Evolutionary conservation across 2,797 vertebrate genomes (phyloP), one percentile per base, ranked within the genome.

Genomic region (Cossypha heuglini): DNA sequence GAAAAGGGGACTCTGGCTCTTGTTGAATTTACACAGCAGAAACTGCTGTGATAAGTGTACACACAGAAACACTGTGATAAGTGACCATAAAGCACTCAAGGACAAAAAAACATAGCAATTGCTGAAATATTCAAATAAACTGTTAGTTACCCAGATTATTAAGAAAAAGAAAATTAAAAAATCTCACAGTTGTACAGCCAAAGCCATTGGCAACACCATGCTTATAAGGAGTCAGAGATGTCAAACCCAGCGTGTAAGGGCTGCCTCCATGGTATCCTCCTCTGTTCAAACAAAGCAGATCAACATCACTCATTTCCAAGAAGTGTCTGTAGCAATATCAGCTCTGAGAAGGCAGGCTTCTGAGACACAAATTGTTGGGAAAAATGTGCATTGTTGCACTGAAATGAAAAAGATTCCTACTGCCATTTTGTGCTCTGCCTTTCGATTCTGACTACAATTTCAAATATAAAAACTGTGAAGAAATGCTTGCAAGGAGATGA

Each of bases 211-310:
- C 97, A 26, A 99, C 68, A 7, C 97, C 97, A 79, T 97, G 98
- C 96, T 99, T 99, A 93, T 98, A 99, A 19, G 22, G 5, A 24
- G 97, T 78, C 43, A 99, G 86, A 22, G 98, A 98, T 10, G 99
- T 99, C 88, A 99, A 95, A 61, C 98, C 99, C 91, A 99, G 96
- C 0, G 98, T 71, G 43, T 97, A 98, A 31, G 98, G 97, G 88
- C 98, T 99, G 67, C 98, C 97, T 48, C 99, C 99, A 0, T 99
- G 99, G 96, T 99, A 99, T 5, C 98, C 98, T 33, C 99, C 99
- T 94, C 99, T 99, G 97, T 24, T 88, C 58, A 95, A 92, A 93
- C 8, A 94, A 75, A 83, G 63, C 19, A 95, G 13, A 72, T 17
- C 31, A 55, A 84, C 21, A 29, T 51, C 28, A 61, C 19, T 92